Evolutionary conservation across 2,797 vertebrate species (phyloP).

Genomic region (Petrocephalus schoutedeni): DNA sequence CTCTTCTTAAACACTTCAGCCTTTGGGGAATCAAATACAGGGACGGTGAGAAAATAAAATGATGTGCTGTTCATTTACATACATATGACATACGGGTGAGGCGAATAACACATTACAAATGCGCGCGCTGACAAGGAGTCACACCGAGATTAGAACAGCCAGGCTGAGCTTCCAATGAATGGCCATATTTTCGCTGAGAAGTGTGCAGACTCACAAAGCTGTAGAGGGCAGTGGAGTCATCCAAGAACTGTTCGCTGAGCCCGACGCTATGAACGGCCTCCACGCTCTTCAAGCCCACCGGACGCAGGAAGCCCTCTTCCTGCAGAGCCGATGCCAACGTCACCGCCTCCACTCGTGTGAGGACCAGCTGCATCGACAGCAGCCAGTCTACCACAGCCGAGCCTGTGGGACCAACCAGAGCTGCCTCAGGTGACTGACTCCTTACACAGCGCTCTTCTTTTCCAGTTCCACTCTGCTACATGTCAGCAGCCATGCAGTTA

Average conservation of each 20-base stretch:
- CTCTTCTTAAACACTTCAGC: slow-evolving; percentile 73
- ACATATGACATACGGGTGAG: background rate
- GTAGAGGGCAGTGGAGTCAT: slow-evolving; percentile 85
- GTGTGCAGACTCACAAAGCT: slow-evolving; percentile 63
- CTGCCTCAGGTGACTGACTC: background rate
- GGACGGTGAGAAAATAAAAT: background rate
- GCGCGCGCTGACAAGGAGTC: background rate
- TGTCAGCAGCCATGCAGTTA: no score
- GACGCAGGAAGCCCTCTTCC: slow-evolving; percentile 77
- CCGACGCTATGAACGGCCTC: slow-evolving; percentile 69
- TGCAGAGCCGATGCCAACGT: slow-evolving; percentile 81
- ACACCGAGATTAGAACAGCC: background rate
- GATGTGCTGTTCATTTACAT: background rate
- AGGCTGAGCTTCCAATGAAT: background rate
- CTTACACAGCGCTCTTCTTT: background rate
- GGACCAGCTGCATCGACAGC: slow-evolving; percentile 71
- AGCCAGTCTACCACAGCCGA: slow-evolving; percentile 89
- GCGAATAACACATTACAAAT: background rate
- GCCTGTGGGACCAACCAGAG: slow-evolving; percentile 54
- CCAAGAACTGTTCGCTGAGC: slow-evolving; percentile 77
- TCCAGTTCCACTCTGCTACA: background rate
- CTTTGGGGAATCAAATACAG: slow-evolving; percentile 51
- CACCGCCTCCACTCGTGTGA: slow-evolving; percentile 75
- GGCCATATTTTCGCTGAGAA: background rate
- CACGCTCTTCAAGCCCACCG: slow-evolving; percentile 72